phyloP scores from a whole-genome alignment of 2,797 vertebrate genomes.

The Sebastolobus altivelis region DNA sequence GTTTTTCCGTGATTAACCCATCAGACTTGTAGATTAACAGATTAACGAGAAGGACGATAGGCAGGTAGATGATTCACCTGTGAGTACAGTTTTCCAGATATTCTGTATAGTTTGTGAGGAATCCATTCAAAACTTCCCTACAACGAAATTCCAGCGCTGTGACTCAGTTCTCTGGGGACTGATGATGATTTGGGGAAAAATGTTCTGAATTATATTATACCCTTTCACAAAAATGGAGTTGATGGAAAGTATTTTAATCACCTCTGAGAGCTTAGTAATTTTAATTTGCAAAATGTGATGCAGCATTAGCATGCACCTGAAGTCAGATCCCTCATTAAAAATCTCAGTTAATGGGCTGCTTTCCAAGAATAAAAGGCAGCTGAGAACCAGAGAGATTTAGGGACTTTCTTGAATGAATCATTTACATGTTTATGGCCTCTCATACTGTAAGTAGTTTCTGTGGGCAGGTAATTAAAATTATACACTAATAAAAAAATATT shows the following conservation, averaged over 20 bases:
- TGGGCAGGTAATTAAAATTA: neutral
- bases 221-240: neutral
- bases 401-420: slow-evolving; percentile 26
- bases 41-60: neutral
- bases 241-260: slow-evolving; percentile 38
- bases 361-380: slow-evolving; percentile 37
- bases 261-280: slow-evolving; percentile 29
- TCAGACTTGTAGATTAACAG: slow-evolving; percentile 1
- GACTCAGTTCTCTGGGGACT: neutral
- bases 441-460: neutral
- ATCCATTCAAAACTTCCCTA: neutral
- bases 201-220: slow-evolving; percentile 21
- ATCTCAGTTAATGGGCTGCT: slow-evolving; percentile 31
- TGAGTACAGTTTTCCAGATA: neutral
- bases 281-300: slow-evolving; percentile 47
- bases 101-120: neutral
- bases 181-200: neutral
- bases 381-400: slow-evolving; percentile 18
- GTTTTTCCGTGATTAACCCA: neutral
- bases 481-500: neutral
- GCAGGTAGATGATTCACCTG: neutral
- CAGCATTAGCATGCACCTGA: slow-evolving; percentile 53
- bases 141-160: neutral
- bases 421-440: neutral
- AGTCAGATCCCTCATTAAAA: slow-evolving; percentile 32